Base-by-base conservation (phyloP, 2,797 vertebrate genomes). In the Tapirus indicus region DNA sequence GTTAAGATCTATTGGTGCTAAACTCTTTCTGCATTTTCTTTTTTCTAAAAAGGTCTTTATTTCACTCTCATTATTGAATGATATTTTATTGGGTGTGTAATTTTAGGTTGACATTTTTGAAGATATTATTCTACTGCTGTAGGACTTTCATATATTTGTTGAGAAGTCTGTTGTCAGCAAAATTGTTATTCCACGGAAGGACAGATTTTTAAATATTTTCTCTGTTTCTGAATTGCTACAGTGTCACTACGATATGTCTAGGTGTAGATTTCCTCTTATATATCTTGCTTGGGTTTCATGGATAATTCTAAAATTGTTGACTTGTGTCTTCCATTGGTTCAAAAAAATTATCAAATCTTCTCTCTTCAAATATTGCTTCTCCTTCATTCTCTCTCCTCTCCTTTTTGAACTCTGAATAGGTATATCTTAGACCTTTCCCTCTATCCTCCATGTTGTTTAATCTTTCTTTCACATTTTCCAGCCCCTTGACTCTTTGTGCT, bases 171-270 rank as follows among this genome's bases (percentile, higher is more conserved):
- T 82, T 79, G 14, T 92, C n/a, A 64, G 62, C 7, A 17, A 56
- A 58, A 20, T 35, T 74, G 38, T 74, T 52, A 41, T 13, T 86
- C 20, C 58, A 58, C 71, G 25, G 41, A 91, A 88, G 29, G 27
- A 77, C 6, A 75, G 29, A 91, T 68, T 77, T 84, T n/a, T 62
- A 91, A 88, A 77, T 87, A 52, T 88, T 77, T 94, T 60, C 35
- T 74, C 82, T 56, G 17, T 47, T 91, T 90, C 7, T 74, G 16
- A 23, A 87, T 74, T 68, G 68, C 7, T 68, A 29, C 2, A 20
- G 52, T 85, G 78, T 95, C 29, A 60, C 4, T 35, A 21, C 52
- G 21, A 87, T 47, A 60, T 49, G 16, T 68, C 25, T 79, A 68
- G 32, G 54, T 58, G 20, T 74, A 8, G 20, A 41, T 85, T 62